Evolutionary conservation across 2,797 vertebrate genomes (phyloP).

Genomic region (Clarias laeviceps): DNA sequence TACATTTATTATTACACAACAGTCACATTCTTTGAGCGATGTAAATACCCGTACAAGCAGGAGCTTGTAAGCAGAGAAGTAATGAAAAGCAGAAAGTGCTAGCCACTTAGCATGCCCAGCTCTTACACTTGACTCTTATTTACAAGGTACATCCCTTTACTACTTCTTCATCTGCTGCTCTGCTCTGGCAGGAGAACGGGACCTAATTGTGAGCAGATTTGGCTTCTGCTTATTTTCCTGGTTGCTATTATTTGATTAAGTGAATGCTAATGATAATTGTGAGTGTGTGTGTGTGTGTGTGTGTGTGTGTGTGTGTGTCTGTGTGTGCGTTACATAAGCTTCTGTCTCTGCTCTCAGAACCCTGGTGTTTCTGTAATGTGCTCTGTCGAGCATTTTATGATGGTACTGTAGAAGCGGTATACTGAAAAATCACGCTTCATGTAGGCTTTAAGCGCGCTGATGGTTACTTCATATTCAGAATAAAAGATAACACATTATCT

Average conservation of each 20-base stretch:
- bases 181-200: constrained; percentile 29
- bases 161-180: constrained; percentile 11
- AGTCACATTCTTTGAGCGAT: neutral
- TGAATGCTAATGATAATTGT: neutral
- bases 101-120: neutral
- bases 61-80: constrained; percentile 4
- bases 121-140: constrained; percentile 20
- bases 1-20: neutral
- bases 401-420: neutral
- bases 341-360: neutral
- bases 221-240: constrained; percentile 38
- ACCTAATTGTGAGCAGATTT: constrained; percentile 44
- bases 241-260: constrained; percentile 38
- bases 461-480: neutral
- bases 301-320: neutral
- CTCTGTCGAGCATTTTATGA: neutral
- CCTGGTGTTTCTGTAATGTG: neutral
- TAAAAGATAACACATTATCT: neutral
- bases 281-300: neutral
- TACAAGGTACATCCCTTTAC: constrained; percentile 11
- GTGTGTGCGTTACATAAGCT: neutral
- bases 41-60: constrained; percentile 25
- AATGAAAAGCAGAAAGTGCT: neutral
- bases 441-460: neutral
- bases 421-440: neutral